These are phyloP conservation scores for Microdon myrmicae DNA, from an alignment of 2,888 invertebrate genomes.

Conservation along the genomic window DNA sequence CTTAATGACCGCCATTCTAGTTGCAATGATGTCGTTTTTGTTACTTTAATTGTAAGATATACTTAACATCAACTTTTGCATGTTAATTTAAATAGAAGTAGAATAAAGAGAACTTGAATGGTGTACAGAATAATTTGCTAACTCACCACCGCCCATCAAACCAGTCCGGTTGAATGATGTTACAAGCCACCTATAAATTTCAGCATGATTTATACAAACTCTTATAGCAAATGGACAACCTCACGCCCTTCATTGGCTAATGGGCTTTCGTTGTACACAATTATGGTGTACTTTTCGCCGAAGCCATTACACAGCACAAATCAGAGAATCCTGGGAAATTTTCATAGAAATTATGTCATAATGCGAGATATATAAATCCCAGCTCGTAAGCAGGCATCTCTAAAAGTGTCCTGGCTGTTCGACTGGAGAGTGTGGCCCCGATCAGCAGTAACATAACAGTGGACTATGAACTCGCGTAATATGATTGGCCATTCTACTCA, in stretches of 20 bases:
- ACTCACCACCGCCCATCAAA: conserved; percentile 10
- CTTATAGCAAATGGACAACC: conserved; percentile 30
- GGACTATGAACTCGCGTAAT: conserved; percentile 40
- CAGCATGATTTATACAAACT: conserved; percentile 48
- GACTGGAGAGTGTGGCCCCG: conserved; percentile 8
- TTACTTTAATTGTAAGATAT: conserved; percentile 22
- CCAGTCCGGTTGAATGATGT: background rate
- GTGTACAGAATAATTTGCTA: conserved; percentile 3
- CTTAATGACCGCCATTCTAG: conserved; percentile 9
- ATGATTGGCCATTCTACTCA: conserved; percentile 39
- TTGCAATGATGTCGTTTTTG: conserved; percentile 19
- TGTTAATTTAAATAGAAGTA: conserved; percentile 10
- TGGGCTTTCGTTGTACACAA: conserved; percentile 47
- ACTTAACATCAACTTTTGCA: conserved; percentile 14
- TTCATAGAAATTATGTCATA: conserved; percentile 31
- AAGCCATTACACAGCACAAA: conserved; percentile 11
- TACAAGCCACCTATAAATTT: conserved; percentile 42
- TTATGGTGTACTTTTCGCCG: conserved; percentile 36
- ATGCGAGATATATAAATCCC: conserved; percentile 32
- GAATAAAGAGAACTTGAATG: background rate
- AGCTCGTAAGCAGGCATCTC: conserved; percentile 16
- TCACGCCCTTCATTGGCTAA: conserved; percentile 43
- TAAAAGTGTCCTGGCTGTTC: conserved; percentile 26
- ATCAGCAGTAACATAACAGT: conserved; percentile 8
- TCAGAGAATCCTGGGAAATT: conserved; percentile 23